Evolutionary conservation across 2,888 invertebrate species (phyloP).

Genomic region (Leptopilina syphax): DNA sequence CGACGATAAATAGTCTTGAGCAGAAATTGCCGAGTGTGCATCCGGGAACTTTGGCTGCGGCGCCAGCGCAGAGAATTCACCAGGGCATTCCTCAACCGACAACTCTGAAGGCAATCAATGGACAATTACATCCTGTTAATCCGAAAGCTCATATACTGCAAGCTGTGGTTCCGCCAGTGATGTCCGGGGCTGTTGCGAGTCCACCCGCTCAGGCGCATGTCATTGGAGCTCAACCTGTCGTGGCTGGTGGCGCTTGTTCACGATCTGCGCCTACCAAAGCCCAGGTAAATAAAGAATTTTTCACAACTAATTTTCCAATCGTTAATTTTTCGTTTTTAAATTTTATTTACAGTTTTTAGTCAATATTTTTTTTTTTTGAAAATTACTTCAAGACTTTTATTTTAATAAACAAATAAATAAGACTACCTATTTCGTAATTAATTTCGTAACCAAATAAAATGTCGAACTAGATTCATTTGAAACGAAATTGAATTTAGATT

Average conservation of each 20-base stretch:
- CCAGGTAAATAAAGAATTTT: conserved; percentile 54
- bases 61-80: conserved; percentile 65
- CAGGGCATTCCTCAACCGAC: conserved; percentile 67
- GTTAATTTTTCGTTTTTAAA: too few species aligned
- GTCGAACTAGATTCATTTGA: too few species aligned
- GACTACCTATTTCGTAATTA: too few species aligned
- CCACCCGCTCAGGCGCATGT: conserved; percentile 78
- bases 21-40: conserved; percentile 70
- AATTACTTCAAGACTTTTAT: too few species aligned
- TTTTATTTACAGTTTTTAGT: too few species aligned
- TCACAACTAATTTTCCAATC: too few species aligned
- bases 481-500: too few species aligned
- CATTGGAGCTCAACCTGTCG: conserved; percentile 76
- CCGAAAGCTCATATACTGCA: conserved; percentile 76
- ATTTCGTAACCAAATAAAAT: too few species aligned
- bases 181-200: conserved; percentile 79
- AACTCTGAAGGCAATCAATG: conserved; percentile 69
- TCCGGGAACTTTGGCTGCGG: conserved; percentile 54
- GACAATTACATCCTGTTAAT: conserved; percentile 73
- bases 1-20: conserved; percentile 70
- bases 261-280: conserved; percentile 68
- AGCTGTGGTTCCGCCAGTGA: conserved; percentile 77
- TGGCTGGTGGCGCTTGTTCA: conserved; percentile 74
- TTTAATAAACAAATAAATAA: too few species aligned
- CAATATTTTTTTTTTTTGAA: too few species aligned